Evolutionary conservation across 1,140 invertebrate genomes (phyloP), one percentile per base, ranked within the genome.

Genomic region (Pentalonia nigronervosa): DNA sequence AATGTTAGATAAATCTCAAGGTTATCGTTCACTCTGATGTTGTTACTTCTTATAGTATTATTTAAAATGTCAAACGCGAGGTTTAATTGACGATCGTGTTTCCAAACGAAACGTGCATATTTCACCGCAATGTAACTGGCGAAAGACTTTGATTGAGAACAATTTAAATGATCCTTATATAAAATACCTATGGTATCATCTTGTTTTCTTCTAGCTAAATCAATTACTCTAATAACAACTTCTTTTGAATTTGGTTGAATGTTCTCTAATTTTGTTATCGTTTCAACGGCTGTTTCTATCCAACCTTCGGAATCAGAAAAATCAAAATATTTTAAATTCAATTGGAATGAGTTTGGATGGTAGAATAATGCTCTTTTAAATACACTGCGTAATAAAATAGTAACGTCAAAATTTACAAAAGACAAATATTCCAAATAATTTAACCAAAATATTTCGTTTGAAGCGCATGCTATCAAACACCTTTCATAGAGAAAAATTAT

Each of bases 391-490:
- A 93, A 36, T 86, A 93, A 53, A 93, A 17, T 8, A 93, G 2
- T 93, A 3, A 45, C 91, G 3, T 56, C 34, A 45, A 53, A 30
- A 17, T 21, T 17, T 41, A 56, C 14, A 36, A 34, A 86, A 41
- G 84, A 34, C 25, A 93, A 93, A 86, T 92, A 93, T 45, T 93
- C 91, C 3, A 93, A 45, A 86, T 93, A 93, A 56, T 25, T 86
- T 94, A 99, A 96, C 99, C 99, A 99, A 95, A 99, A 99, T 94
- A 99, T 99, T 95, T 99, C 99, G 95, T 99, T 99, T 0, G 99
- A 95, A 7, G 99, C 99, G 95, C 99, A 99, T 0, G 99, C 98
- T 94, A 99, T 99, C 41, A 99, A 96, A 95, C 99, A 99, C 83
- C 99, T 96, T 95, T 99, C 99, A 95, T 99, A 99, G 7, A 99